phyloP scores from a whole-genome alignment of 2,797 vertebrate genomes.

The Falco columbarius region DNA sequence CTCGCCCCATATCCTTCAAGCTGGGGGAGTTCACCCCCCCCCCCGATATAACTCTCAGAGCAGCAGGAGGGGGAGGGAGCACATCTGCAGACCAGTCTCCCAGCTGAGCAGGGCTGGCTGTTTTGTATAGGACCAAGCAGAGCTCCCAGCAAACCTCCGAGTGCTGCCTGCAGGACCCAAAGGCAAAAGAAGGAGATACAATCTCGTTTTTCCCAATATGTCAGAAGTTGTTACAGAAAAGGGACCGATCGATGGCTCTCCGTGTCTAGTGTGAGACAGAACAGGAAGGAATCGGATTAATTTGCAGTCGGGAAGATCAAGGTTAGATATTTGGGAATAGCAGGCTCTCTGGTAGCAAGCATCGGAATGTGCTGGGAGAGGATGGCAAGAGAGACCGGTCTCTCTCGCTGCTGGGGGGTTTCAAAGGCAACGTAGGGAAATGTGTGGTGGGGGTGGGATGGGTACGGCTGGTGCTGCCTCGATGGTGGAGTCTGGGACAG shows the following conservation, averaged over 20 bases:
- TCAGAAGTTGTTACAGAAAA: slow-evolving; percentile 33
- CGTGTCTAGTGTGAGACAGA: background rate
- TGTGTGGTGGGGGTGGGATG: rapidly evolving
- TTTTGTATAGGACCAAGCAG: background rate
- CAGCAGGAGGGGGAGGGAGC: background rate
- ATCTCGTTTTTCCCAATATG: background rate
- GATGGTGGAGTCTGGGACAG: rapidly evolving
- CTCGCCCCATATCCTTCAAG: rapidly evolving
- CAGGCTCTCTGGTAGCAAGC: background rate
- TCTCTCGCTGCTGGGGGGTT: background rate
- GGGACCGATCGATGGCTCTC: slow-evolving; percentile 17
- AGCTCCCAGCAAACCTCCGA: background rate
- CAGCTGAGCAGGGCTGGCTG: background rate
- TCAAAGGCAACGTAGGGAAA: rapidly evolving
- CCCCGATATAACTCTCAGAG: background rate
- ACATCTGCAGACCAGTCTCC: background rate
- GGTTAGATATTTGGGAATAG: slow-evolving; percentile 41
- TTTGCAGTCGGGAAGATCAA: slow-evolving; percentile 60
- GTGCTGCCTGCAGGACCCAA: background rate
- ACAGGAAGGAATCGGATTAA: slow-evolving; percentile 56
- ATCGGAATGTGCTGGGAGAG: rapidly evolving
- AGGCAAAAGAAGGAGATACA: background rate
- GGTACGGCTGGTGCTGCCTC: background rate
- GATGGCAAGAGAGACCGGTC: rapidly evolving
- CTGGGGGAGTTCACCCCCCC: rapidly evolving